phyloP scores from a whole-genome alignment of 2,797 vertebrate species.

The Xyrichtys novacula region DNA sequence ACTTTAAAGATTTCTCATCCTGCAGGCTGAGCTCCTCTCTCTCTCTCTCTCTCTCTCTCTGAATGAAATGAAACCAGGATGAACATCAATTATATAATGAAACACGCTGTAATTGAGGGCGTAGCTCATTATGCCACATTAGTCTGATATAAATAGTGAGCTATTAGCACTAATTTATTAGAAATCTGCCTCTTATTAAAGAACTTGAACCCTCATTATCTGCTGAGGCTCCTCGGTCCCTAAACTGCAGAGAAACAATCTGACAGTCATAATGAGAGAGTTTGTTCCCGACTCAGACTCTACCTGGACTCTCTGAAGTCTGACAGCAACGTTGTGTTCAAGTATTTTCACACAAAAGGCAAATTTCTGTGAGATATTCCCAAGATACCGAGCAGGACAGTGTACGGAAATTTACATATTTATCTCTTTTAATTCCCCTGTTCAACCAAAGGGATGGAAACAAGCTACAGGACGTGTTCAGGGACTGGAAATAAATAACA shows the following conservation, averaged over 20 bases:
- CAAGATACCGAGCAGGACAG: neutral
- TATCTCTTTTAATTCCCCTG: neutral
- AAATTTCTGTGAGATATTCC: neutral
- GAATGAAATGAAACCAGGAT: conserved; percentile 42
- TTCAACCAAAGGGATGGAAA: neutral
- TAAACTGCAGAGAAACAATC: conserved; percentile 18
- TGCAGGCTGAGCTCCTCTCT: conserved; percentile 18
- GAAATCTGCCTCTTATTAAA: conserved; percentile 55
- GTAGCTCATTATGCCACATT: conserved; percentile 64
- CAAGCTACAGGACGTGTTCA: neutral
- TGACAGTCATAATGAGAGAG: conserved; percentile 12
- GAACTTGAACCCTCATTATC: conserved; percentile 35
- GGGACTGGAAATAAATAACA: neutral
- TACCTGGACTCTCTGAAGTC: neutral
- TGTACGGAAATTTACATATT: neutral
- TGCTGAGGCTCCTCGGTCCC: conserved; percentile 1
- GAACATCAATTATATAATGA: conserved; percentile 51
- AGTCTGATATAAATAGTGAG: conserved; percentile 69
- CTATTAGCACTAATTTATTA: conserved; percentile 63
- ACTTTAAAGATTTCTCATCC: conserved; percentile 32
- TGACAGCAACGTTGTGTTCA: neutral
- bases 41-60: conserved; percentile 5
- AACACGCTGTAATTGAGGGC: conserved; percentile 50
- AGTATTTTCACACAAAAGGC: neutral
- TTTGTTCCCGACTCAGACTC: neutral